A percentile compares a stretch with the other conserved stretches of the same genome.
These are phyloP conservation scores for Linepithema humile DNA, from an alignment of 1,140 invertebrate species.

Conservation along the genomic window DNA sequence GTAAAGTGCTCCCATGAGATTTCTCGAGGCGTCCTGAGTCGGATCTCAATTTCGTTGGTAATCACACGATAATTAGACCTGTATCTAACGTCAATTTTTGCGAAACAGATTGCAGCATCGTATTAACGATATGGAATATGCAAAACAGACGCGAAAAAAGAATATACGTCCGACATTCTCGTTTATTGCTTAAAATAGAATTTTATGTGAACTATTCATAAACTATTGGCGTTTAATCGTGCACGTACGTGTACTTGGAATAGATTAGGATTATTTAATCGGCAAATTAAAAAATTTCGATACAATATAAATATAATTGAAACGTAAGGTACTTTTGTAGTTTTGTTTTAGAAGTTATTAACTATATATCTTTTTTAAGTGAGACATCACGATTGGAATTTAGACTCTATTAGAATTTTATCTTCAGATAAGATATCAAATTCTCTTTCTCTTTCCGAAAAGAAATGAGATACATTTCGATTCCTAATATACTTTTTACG, in stretches of 20 bases:
- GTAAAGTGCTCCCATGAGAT: neutral
- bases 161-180: neutral
- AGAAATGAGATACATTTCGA: too few relatives aligned
- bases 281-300: neutral
- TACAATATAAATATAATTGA: neutral
- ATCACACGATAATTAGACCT: neutral
- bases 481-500: neutral
- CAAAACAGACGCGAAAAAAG: conserved; percentile 18
- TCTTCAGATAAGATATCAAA: neutral
- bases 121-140: conserved; percentile 50
- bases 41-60: neutral
- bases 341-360: neutral
- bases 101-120: conserved; percentile 28
- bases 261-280: neutral
- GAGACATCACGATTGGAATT: neutral
- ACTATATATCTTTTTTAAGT: neutral
- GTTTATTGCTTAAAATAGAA: neutral
- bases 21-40: neutral
- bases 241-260: neutral
- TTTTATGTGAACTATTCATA: neutral
- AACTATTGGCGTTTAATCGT: neutral
- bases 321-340: conserved; percentile 7
- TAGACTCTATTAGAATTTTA: conserved; percentile 1
- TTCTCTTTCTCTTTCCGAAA: neutral
- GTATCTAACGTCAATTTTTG: neutral